Evolutionary conservation across 2,888 invertebrate species (phyloP).

Genomic region (Leuctra nigra): DNA sequence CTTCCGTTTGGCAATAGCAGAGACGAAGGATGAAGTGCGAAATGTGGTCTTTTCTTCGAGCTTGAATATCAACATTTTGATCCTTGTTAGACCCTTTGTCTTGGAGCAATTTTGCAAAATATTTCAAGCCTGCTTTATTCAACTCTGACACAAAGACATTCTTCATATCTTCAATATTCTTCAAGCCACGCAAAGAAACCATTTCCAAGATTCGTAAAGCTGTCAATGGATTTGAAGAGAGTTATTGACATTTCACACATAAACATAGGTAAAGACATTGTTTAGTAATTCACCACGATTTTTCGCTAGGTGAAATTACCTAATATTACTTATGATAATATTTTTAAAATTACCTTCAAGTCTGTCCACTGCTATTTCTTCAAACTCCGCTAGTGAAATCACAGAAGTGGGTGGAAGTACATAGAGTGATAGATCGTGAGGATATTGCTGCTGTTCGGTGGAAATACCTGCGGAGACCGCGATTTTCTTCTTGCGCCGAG

Average conservation of each 20-base stretch:
- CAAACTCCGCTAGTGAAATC: slow-evolving; percentile 76
- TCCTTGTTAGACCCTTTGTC: slow-evolving; percentile 45
- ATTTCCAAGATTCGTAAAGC: slow-evolving; percentile 71
- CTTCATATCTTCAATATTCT: slow-evolving; percentile 32
- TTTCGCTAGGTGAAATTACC: no score
- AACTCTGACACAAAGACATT: slow-evolving; percentile 54
- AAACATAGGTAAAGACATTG: no score
- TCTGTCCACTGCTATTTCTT: slow-evolving; percentile 78
- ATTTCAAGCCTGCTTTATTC: slow-evolving; percentile 58
- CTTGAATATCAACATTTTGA: slow-evolving; percentile 62
- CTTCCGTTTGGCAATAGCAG: slow-evolving; percentile 84
- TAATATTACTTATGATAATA: no score
- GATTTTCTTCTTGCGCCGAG: neutral
- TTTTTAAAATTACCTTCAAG: slow-evolving; percentile 52
- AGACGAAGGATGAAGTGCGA: slow-evolving; percentile 90
- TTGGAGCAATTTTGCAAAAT: slow-evolving; percentile 40
- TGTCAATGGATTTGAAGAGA: slow-evolving; percentile 32
- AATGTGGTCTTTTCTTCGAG: slow-evolving; percentile 72
- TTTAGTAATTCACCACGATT: no score
- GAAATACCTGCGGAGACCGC: neutral
- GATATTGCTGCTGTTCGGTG: slow-evolving; percentile 42
- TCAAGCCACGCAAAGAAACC: slow-evolving; percentile 46
- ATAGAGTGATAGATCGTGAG: slow-evolving; percentile 75
- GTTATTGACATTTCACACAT: no score
- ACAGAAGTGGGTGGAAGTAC: slow-evolving; percentile 63